Base-by-base conservation (phyloP, 92 coral and sea anemone genomes). In the Blastomussa wellsi region DNA sequence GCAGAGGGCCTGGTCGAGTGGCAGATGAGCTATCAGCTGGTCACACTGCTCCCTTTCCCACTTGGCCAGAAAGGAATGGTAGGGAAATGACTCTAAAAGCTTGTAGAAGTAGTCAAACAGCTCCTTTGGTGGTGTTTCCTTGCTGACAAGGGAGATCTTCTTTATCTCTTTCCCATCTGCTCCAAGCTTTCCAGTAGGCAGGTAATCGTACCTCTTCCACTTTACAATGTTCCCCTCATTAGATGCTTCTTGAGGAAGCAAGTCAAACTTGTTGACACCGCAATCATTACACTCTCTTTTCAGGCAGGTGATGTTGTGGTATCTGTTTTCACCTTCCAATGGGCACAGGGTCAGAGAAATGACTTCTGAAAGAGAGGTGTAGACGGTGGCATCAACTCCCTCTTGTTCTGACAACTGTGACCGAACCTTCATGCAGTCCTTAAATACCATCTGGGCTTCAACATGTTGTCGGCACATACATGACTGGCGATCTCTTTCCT, bases 41-140 rank as follows among this genome's bases (percentile, higher is more conserved):
- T 86, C 74, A 1, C 49, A 12, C 35, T 86, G 89, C 28, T 86
- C 79, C 1, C 79, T 48, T 12, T 86, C 79, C 84, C 89, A 86
- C 22, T 57, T 86, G 3, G 84, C 89, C 41, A 78, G 55, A 38
- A 79, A 86, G 2, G 79, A 78, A 53, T 86, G 89, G 53, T 71
- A 53, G 1, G 89, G 79, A 55, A 33, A 85, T 22, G 13, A 3
- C 15, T 24, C 59, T 3, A 79, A 37, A 2, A 86, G 84, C 15
- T 70, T 32, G 20, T 49, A n/a, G 60, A 85, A 86, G 31, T 86
- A 71, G 3, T 55, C 38, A 52, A 44, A 86, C 4, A 86, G 48
- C 41, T 85, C 79, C 57, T 32, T 60, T 80, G 90, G 82, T 47
- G 49, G 2, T 20, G 79, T 86, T 17, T 31, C 4, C 52, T 86